These are phyloP conservation scores for Vannuccia rotundouncinata DNA, from an alignment of 2,888 invertebrate genomes.

Conservation along the genomic window DNA sequence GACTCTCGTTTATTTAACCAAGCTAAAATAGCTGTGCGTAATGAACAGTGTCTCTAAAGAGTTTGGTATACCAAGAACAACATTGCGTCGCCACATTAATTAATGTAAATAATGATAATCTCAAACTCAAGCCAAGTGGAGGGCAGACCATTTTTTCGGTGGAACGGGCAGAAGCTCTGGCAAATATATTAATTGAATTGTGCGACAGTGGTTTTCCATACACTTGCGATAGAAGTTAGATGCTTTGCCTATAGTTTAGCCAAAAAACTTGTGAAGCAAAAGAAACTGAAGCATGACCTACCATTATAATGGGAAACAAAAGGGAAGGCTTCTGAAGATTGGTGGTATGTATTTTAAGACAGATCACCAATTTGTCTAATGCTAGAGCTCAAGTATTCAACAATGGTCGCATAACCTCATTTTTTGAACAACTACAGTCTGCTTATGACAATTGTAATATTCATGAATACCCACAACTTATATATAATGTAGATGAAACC, in stretches of 20 bases:
- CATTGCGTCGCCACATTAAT: slow-evolving; percentile 18
- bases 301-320: neutral
- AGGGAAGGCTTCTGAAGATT: slow-evolving; percentile 7
- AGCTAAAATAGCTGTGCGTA: neutral
- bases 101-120: neutral
- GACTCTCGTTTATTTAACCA: neutral
- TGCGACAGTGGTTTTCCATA: slow-evolving; percentile 18
- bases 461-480: slow-evolving; percentile 21
- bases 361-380: neutral
- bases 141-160: slow-evolving; percentile 1
- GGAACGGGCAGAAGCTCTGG: neutral
- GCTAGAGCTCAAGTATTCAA: slow-evolving; percentile 31
- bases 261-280: slow-evolving; percentile 15
- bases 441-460: slow-evolving; percentile 7
- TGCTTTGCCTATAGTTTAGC: slow-evolving; percentile 13
- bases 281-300: neutral
- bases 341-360: slow-evolving; percentile 26
- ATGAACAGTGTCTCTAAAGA: neutral
- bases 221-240: slow-evolving; percentile 12
- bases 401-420: neutral
- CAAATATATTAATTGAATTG: neutral
- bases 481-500: slow-evolving; percentile 21
- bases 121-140: slow-evolving; percentile 9
- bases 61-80: slow-evolving; percentile 24
- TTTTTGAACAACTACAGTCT: slow-evolving; percentile 4